Conservation (phyloP, 2,888 invertebrate genomes). For the Argyresthia albistria region DNA sequence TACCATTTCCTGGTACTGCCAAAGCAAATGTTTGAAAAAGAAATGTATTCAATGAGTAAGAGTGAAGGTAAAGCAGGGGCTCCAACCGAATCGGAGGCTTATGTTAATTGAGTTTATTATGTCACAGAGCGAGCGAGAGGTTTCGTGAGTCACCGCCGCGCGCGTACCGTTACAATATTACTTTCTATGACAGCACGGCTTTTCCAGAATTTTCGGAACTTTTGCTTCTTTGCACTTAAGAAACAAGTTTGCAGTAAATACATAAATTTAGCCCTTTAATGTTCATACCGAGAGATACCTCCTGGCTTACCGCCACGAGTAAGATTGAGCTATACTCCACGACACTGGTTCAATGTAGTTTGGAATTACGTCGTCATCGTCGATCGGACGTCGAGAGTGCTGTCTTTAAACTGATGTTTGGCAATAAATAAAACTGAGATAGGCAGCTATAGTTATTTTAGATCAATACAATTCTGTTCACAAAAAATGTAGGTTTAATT, state of each 20-base stretch:
- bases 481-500: too few relatives aligned
- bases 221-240: not conserved
- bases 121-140: slow-evolving; percentile 43
- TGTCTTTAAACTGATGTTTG: too few relatives aligned
- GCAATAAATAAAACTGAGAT: too few relatives aligned
- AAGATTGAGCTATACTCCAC: too few relatives aligned
- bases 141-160: slow-evolving; percentile 54
- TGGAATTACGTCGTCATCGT: too few relatives aligned
- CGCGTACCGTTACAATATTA: slow-evolving; percentile 50
- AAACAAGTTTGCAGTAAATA: not conserved
- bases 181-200: slow-evolving; percentile 37
- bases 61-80: slow-evolving; percentile 44
- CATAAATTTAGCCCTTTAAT: too few relatives aligned
- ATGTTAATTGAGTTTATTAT: slow-evolving; percentile 67
- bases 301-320: too few relatives aligned
- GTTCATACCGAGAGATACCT: too few relatives aligned
- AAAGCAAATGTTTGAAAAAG: not conserved
- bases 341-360: too few relatives aligned
- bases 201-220: slow-evolving; percentile 5
- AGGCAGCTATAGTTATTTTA: too few relatives aligned
- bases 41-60: slow-evolving; percentile 30
- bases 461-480: too few relatives aligned
- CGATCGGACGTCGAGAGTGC: too few relatives aligned
- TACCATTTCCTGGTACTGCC: not conserved
- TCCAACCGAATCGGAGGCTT: slow-evolving; percentile 40